A percentile compares a stretch with the other conserved stretches of the same genome.
phyloP scores from a whole-genome alignment of 2,113 vertebrate genomes.

The Ctenodactylus gundi region DNA sequence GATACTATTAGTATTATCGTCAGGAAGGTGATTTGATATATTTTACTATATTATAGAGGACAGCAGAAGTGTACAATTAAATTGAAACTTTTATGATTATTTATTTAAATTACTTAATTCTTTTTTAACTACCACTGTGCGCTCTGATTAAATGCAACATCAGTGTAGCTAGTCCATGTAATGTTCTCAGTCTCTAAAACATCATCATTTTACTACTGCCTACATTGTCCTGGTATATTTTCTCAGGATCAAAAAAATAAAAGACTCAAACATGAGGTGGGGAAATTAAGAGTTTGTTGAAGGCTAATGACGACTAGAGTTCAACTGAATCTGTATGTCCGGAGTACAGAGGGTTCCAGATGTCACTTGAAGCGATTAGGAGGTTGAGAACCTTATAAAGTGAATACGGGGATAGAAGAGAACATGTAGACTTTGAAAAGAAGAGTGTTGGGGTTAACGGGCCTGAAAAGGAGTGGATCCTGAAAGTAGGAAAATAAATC shows the following conservation, averaged over 20 bases:
- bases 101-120: not conserved
- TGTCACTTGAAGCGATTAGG: not conserved
- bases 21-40: not conserved
- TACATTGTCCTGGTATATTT: not conserved
- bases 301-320: not conserved
- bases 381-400: not conserved
- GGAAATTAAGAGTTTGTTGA: not conserved
- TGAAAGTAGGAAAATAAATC: constrained; percentile 1
- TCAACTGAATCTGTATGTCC: not conserved
- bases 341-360: not conserved
- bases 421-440: not conserved
- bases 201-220: not conserved
- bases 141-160: not conserved
- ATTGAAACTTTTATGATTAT: not conserved
- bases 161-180: not conserved
- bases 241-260: not conserved
- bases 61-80: not conserved
- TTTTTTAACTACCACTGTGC: not conserved
- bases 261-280: not conserved
- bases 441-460: not conserved
- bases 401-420: not conserved
- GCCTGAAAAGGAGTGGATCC: not conserved
- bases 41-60: not conserved
- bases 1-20: not conserved
- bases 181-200: not conserved